phyloP scores from a whole-genome alignment of 1,140 invertebrate species.

The Diabrotica virgifera region DNA sequence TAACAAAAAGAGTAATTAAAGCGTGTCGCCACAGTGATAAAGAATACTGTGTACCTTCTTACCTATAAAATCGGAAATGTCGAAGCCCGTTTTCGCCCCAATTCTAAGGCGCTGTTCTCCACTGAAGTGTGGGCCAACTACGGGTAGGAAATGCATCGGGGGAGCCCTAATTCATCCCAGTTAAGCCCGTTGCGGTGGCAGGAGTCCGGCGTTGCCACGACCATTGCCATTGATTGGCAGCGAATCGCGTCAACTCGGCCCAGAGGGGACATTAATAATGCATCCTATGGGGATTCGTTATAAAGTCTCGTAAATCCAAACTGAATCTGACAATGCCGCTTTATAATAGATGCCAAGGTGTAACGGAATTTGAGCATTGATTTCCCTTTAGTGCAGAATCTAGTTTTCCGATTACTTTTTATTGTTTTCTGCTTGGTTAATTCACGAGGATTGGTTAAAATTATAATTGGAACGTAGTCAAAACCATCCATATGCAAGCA shows the following conservation, averaged over 20 bases:
- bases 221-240: constrained; percentile 44
- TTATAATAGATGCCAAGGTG: constrained; percentile 3
- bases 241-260: constrained; percentile 44
- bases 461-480: no score
- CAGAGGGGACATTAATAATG: constrained; percentile 46
- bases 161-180: constrained; percentile 46
- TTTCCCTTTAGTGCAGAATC: constrained; percentile 2
- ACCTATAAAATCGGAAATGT: no score
- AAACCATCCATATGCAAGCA: no score
- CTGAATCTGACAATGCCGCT: constrained; percentile 12
- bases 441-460: no score
- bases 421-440: no score
- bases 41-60: no score
- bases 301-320: constrained; percentile 37
- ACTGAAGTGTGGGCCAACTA: constrained; percentile 1
- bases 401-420: neutral
- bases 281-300: constrained; percentile 40
- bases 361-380: neutral
- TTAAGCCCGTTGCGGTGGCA: constrained; percentile 38
- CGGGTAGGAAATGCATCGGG: constrained; percentile 15
- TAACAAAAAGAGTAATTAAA: no score
- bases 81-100: no score
- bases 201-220: constrained; percentile 33
- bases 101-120: neutral
- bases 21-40: no score